Conservation (phyloP, 2,113 vertebrate species). For the Guaruba guarouba region DNA sequence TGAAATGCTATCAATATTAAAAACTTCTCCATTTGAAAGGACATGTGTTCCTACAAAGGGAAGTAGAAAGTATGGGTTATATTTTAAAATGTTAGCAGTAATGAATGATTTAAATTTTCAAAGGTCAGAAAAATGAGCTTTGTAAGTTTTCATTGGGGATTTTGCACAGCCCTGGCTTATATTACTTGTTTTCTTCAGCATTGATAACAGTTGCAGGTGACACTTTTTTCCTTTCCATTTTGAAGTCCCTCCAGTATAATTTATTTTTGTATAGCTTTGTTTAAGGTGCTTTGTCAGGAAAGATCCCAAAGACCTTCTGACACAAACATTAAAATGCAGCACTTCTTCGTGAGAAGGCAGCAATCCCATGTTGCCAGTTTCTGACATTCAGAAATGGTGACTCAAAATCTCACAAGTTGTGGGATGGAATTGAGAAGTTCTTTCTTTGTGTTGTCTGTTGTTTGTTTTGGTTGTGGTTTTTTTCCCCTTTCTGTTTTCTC, state of each 20-base stretch:
- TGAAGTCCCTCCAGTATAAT: background rate
- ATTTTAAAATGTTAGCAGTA: constrained; percentile 35
- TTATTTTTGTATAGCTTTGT: background rate
- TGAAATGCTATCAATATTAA: background rate
- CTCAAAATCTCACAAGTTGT: background rate
- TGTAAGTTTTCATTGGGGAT: background rate
- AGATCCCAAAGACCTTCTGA: background rate
- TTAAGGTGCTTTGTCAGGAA: background rate
- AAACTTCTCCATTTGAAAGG: constrained; percentile 9
- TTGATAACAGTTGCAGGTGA: background rate
- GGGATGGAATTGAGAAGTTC: background rate
- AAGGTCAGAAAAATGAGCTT: constrained; percentile 4
- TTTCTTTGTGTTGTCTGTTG: background rate
- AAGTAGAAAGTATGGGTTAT: background rate
- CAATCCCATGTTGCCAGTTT: background rate
- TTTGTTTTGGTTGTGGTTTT: background rate
- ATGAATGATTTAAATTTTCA: constrained; percentile 40
- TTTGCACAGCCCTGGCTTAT: background rate
- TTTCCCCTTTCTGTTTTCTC: too few relatives aligned
- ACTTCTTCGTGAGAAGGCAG: background rate
- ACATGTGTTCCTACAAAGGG: background rate
- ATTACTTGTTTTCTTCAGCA: constrained; percentile 8
- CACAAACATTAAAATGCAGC: background rate
- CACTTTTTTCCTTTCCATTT: background rate
- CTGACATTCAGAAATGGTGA: background rate